phyloP scores from a whole-genome alignment of 1,140 invertebrate genomes.

The Drosophila saltans region DNA sequence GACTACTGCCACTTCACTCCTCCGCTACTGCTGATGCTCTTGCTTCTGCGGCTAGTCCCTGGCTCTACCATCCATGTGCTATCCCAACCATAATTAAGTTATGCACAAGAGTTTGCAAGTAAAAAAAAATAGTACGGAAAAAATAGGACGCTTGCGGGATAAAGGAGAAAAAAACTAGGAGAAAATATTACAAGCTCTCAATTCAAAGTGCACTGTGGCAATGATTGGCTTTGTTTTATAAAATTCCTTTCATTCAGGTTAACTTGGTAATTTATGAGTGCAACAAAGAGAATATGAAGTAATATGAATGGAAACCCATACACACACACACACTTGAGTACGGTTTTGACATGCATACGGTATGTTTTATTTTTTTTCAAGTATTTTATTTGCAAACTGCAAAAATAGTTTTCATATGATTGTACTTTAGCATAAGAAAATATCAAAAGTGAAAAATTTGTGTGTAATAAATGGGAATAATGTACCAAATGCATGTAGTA shows the following conservation, averaged over 20 bases:
- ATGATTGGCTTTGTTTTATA: constrained; percentile 65
- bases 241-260: constrained; percentile 4
- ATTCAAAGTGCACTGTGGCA: constrained; percentile 41
- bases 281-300: constrained; percentile 2
- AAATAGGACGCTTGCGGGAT: constrained; percentile 27
- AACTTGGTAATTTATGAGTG: constrained; percentile 9
- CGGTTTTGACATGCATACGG: too few relatives aligned
- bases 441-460: too few relatives aligned
- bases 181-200: constrained; percentile 2
- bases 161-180: constrained; percentile 1
- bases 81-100: constrained; percentile 51
- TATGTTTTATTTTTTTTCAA: not conserved
- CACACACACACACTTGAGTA: constrained; percentile 1
- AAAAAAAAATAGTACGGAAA: not conserved
- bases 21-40: too few relatives aligned
- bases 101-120: constrained; percentile 34
- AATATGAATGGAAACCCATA: not conserved
- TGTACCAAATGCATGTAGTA: too few relatives aligned
- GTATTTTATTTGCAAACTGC: too few relatives aligned
- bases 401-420: too few relatives aligned
- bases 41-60: not conserved
- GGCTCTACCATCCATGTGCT: constrained; percentile 2
- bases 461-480: too few relatives aligned
- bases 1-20: not conserved
- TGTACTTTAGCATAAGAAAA: too few relatives aligned